Evolutionary conservation across 1,140 invertebrate species (phyloP).

Genomic region (Marisa cornuarietis): DNA sequence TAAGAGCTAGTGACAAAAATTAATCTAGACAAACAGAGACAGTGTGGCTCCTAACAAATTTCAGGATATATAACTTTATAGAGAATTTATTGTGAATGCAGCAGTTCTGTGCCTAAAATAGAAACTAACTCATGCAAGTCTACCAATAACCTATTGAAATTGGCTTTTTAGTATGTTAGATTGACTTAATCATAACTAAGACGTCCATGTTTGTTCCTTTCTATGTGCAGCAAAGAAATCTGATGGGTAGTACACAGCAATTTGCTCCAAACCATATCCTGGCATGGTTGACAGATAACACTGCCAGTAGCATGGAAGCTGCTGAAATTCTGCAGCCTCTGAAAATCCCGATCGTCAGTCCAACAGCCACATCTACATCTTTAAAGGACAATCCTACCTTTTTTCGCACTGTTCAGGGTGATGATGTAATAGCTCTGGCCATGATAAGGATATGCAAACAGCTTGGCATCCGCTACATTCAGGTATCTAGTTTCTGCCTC

Average conservation of each 20-base stretch:
- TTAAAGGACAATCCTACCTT: slow-evolving; percentile 80
- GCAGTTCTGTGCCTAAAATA: no score
- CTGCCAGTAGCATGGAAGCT: slow-evolving; percentile 38
- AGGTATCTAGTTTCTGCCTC: slow-evolving; percentile 16
- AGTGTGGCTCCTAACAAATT: no score
- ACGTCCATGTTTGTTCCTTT: no score
- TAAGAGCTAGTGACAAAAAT: no score
- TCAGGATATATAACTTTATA: no score
- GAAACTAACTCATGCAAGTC: no score
- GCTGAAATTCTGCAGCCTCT: slow-evolving; percentile 44
- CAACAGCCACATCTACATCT: slow-evolving; percentile 72
- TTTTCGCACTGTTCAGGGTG: slow-evolving; percentile 81
- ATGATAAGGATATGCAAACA: slow-evolving; percentile 66
- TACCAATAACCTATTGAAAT: no score
- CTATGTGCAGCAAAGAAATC: no score
- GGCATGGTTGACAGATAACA: slow-evolving; percentile 56
- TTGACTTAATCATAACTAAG: no score
- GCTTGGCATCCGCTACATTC: slow-evolving; percentile 47
- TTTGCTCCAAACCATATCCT: slow-evolving; percentile 34
- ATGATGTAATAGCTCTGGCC: slow-evolving; percentile 80
- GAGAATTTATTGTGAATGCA: no score
- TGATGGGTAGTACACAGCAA: slow-evolving; percentile 4
- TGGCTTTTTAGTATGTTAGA: no score
- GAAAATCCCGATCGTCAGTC: slow-evolving; percentile 51
- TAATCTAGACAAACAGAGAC: no score